Conservation (phyloP, 2,888 invertebrate species). For the Drosophila putrida region DNA sequence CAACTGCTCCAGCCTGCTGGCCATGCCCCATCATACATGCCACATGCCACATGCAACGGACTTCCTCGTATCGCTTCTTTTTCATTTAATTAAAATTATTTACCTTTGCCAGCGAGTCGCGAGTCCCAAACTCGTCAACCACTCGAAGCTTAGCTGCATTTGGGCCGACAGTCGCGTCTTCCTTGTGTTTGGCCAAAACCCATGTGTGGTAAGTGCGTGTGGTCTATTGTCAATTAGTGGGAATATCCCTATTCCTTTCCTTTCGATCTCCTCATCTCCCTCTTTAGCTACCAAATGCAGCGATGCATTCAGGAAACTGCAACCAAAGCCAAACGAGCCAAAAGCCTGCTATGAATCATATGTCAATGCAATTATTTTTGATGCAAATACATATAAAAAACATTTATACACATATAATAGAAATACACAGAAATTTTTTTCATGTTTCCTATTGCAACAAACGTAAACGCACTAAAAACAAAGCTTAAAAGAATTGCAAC, state of each 20-base stretch:
- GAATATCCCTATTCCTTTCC: slow-evolving; percentile 1
- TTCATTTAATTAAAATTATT: slow-evolving; percentile 80
- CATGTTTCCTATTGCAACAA: slow-evolving; percentile 59
- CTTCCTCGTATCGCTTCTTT: slow-evolving; percentile 66
- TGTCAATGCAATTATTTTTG: slow-evolving; percentile 67
- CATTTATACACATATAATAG: slow-evolving; percentile 12
- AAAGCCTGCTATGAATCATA: slow-evolving; percentile 45
- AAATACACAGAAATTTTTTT: slow-evolving; percentile 62
- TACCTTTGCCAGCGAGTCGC: slow-evolving; percentile 59
- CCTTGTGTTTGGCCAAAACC: slow-evolving; percentile 24
- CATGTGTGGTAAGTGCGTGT: slow-evolving; percentile 60
- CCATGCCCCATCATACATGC: slow-evolving; percentile 10
- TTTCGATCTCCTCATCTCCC: neutral
- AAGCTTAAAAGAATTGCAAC: slow-evolving; percentile 18
- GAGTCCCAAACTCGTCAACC: slow-evolving; percentile 37
- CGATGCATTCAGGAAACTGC: slow-evolving; percentile 62
- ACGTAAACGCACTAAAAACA: slow-evolving; percentile 36
- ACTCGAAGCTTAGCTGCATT: slow-evolving; percentile 62
- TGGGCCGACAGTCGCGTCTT: slow-evolving; percentile 48
- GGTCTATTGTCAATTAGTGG: slow-evolving; percentile 75
- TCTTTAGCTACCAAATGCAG: slow-evolving; percentile 55
- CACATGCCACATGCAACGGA: slow-evolving; percentile 4
- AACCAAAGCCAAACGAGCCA: slow-evolving; percentile 54
- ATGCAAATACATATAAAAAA: slow-evolving; percentile 36
- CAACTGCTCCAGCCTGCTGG: slow-evolving; percentile 44